These are phyloP conservation scores for Dasyurus viverrinus DNA, from an alignment of 2,113 vertebrate species.

Conservation along the genomic window DNA sequence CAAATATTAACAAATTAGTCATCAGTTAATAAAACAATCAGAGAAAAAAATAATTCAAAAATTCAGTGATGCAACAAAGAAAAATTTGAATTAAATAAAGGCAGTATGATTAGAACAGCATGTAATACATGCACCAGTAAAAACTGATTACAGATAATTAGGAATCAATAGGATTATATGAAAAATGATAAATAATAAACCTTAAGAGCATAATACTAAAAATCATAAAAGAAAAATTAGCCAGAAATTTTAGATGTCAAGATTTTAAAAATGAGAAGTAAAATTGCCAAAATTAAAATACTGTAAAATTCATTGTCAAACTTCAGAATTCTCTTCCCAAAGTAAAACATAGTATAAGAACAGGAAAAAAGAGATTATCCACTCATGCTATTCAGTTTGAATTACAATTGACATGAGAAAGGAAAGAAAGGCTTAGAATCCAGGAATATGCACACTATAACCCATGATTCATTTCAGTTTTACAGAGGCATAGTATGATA, in stretches of 20 bases:
- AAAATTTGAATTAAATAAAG: neutral
- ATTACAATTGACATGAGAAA: neutral
- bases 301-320: neutral
- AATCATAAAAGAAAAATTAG: neutral
- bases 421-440: neutral
- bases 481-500: neutral
- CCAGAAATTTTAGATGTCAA: neutral
- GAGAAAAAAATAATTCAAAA: neutral
- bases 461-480: neutral
- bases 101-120: neutral
- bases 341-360: neutral
- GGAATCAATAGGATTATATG: neutral
- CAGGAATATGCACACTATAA: neutral
- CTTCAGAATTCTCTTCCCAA: neutral
- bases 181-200: neutral
- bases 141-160: neutral
- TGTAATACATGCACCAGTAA: neutral
- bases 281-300: neutral
- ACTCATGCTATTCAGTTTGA: neutral
- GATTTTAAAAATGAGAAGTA: neutral
- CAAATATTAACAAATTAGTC: neutral
- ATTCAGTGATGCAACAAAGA: neutral
- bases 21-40: neutral
- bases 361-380: neutral
- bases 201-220: neutral